Base-by-base conservation (phyloP, 1,140 invertebrate genomes). In the Muscidifurax raptorellus region DNA sequence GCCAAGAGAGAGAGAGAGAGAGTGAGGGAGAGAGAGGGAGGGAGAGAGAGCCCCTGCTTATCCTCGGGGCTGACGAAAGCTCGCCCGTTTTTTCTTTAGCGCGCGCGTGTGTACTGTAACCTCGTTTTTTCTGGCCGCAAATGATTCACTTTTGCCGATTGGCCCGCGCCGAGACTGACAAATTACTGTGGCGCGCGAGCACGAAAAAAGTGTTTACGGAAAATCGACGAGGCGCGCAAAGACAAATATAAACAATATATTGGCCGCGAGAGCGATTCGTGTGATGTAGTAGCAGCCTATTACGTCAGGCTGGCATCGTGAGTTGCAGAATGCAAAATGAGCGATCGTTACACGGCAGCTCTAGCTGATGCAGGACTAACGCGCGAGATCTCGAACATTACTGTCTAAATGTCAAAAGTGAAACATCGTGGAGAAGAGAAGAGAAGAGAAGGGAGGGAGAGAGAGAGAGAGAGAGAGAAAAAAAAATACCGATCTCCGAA, bases 261-360 rank as follows among this genome's bases (percentile, higher is more conserved):
- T n/a, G n/a, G n/a, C n/a, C n/a, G n/a, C n/a, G n/a, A n/a, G n/a
- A n/a, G n/a, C n/a, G n/a, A n/a, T n/a, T n/a, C n/a, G n/a, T n/a
- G n/a, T n/a, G n/a, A n/a, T n/a, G n/a, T n/a, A n/a, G n/a, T n/a
- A 10, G 36, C 36, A 10, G 36, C 36, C 7, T 18, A 2, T 69
- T 28, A 69, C 27, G 67, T 28, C 67, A 28, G 5, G 52, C 71
- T 10, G 28, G 32, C 32, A 15, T 0, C 18, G n/a, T 66, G 36
- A 80, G n/a, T 69, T 80, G 64, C 64, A 44, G 25, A 80, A 59
- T 69, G 44, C 32, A 80, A 80, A 69, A 44, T 15, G 64, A 71
- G 44, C 15, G 36, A 69, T 27, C 12, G 28, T 69, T 77, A 77
- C 47, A 44, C n/a, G 30, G 40, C 40, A 28, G 30, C 4, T 47